Percentiles rank a stretch among this genome's conserved stretches.
Conservation (phyloP, 1,140 invertebrate species). For the Alviniconcha marisindica region DNA sequence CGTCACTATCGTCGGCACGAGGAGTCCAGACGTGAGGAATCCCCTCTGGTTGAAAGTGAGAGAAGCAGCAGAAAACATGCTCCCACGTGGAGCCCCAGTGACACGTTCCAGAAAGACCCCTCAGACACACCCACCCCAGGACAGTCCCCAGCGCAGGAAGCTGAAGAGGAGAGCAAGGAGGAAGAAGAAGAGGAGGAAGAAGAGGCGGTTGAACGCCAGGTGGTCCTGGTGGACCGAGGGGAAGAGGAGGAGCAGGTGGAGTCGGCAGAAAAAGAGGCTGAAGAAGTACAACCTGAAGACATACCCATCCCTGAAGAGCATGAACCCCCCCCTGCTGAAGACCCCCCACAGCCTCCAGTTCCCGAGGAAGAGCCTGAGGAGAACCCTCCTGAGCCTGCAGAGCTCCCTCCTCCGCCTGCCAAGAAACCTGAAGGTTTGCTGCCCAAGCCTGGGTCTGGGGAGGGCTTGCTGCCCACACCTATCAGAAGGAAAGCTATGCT, state of each 20-base stretch:
- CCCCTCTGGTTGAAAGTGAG: not conserved
- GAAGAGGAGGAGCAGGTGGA: constrained; percentile 1
- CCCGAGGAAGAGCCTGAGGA: constrained; percentile 19
- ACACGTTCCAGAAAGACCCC: constrained; percentile 33
- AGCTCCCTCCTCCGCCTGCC: not conserved
- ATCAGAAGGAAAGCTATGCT: not conserved
- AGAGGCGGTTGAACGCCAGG: constrained; percentile 2
- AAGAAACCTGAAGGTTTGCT: not conserved
- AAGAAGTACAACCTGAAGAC: not conserved
- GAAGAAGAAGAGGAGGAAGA: constrained; percentile 2
- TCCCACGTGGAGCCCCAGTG: constrained; percentile 28
- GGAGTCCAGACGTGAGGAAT: not conserved
- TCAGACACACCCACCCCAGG: constrained; percentile 20
- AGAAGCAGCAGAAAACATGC: constrained; percentile 6
- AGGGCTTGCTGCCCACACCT: not conserved
- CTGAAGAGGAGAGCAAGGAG: not conserved
- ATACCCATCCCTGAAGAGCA: not conserved
- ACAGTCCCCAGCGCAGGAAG: not conserved
- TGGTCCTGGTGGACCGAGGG: not conserved
- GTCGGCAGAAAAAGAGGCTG: not conserved
- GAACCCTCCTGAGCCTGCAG: not conserved
- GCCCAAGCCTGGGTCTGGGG: constrained; percentile 1
- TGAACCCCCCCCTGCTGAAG: not conserved
- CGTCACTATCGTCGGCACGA: constrained; percentile 22
- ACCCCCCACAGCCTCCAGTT: not conserved